Evolutionary conservation across 2,888 invertebrate genomes (phyloP).

Genomic region (Syritta pipiens): DNA sequence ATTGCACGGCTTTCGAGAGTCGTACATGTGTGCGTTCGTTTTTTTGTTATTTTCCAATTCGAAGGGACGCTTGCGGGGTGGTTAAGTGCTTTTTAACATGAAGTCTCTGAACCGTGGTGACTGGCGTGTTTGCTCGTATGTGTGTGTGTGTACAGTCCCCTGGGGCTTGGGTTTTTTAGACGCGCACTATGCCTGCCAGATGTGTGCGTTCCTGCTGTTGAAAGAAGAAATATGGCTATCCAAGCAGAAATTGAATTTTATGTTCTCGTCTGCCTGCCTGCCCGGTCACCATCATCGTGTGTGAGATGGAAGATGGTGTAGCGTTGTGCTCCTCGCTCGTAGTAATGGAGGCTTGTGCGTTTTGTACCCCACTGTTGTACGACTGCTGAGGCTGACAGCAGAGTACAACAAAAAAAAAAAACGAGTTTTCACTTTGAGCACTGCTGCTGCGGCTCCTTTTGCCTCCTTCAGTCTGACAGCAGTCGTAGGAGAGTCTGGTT

Average conservation of each 20-base stretch:
- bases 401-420: conserved; percentile 4
- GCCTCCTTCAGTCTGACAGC: conserved; percentile 71
- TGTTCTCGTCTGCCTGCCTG: background rate
- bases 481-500: conserved; percentile 72
- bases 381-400: background rate
- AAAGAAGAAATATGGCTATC: conserved; percentile 62
- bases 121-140: background rate
- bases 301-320: conserved; percentile 4
- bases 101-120: conserved; percentile 20
- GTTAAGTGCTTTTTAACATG: conserved; percentile 5
- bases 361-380: conserved; percentile 58
- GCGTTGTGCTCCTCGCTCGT: conserved; percentile 2
- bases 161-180: conserved; percentile 49
- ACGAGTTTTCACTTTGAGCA: conserved; percentile 33
- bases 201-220: conserved; percentile 68
- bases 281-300: background rate
- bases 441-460: conserved; percentile 55
- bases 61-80: conserved; percentile 36
- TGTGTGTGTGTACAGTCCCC: conserved; percentile 30
- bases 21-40: background rate
- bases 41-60: background rate
- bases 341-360: conserved; percentile 22
- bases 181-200: conserved; percentile 73
- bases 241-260: conserved; percentile 49
- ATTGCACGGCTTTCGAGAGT: no score